A percentile compares a stretch with the other conserved stretches of the same genome.
Evolutionary conservation across 2,888 invertebrate species (phyloP).

Genomic region (Drosophila anomalata): DNA sequence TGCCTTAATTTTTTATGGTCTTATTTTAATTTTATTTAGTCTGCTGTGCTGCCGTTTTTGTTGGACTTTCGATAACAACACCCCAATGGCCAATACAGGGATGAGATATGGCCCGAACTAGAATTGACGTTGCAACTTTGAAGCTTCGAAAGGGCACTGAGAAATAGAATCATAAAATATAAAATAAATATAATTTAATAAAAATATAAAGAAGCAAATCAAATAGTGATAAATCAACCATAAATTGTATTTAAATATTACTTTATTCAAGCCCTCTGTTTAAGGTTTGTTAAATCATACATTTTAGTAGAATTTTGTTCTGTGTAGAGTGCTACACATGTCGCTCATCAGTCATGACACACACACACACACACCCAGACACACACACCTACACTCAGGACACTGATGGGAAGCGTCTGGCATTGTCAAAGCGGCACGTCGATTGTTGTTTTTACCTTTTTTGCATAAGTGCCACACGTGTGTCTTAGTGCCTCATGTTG

Average conservation of each 20-base stretch:
- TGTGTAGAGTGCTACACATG: slow-evolving; percentile 62
- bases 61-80: slow-evolving; percentile 66
- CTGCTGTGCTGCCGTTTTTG: slow-evolving; percentile 7
- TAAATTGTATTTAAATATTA: too few species aligned
- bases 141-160: slow-evolving; percentile 1
- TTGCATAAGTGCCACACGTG: slow-evolving; percentile 71
- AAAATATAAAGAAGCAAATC: not conserved
- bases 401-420: slow-evolving; percentile 60
- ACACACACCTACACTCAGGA: slow-evolving; percentile 28
- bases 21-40: not conserved
- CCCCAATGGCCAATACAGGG: slow-evolving; percentile 75
- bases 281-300: not conserved
- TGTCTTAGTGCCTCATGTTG: slow-evolving; percentile 12
- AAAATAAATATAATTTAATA: not conserved
- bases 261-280: too few species aligned
- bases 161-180: not conserved
- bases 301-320: not conserved
- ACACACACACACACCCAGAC: slow-evolving; percentile 23
- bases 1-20: slow-evolving; percentile 13
- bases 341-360: slow-evolving; percentile 69
- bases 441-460: slow-evolving; percentile 77
- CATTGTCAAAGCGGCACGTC: slow-evolving; percentile 76
- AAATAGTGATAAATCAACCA: not conserved
- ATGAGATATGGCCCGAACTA: slow-evolving; percentile 18
- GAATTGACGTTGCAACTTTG: slow-evolving; percentile 8